A percentile compares a stretch with the other conserved stretches of the same genome.
phyloP scores from a whole-genome alignment of 2,888 invertebrate genomes.

The Scaptomyza polygonia region DNA sequence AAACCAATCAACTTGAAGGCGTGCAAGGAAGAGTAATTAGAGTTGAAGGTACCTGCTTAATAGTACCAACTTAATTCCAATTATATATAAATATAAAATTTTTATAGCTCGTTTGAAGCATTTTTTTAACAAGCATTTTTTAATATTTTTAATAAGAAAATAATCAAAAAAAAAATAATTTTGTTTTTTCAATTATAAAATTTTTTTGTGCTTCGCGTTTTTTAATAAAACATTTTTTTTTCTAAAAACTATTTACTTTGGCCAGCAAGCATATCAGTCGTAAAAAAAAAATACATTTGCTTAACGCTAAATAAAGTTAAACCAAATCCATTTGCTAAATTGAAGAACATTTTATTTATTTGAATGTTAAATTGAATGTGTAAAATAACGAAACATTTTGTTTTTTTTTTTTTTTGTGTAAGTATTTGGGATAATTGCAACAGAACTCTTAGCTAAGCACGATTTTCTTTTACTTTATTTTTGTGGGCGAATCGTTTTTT shows the following conservation, averaged over 20 bases:
- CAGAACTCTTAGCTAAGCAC: background rate
- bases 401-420: background rate
- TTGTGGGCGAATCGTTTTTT: background rate
- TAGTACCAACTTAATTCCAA: background rate
- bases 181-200: too few species aligned
- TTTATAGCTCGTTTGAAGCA: too few species aligned
- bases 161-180: too few species aligned
- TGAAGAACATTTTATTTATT: conserved; percentile 4
- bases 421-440: background rate
- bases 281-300: conserved; percentile 1
- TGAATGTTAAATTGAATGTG: background rate
- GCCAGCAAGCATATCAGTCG: background rate
- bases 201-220: too few species aligned
- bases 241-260: background rate
- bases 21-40: background rate
- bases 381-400: conserved; percentile 6
- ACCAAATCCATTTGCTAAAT: conserved; percentile 10
- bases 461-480: background rate
- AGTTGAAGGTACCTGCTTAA: background rate
- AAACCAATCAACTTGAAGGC: background rate
- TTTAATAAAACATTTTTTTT: conserved; percentile 7
- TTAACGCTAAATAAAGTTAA: conserved; percentile 13
- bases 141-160: too few species aligned
- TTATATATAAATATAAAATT: too few species aligned
- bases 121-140: too few species aligned